Evolutionary conservation across 2,888 invertebrate species (phyloP), one percentile per base, ranked within the genome.

Genomic region (Homarus gammarus): DNA sequence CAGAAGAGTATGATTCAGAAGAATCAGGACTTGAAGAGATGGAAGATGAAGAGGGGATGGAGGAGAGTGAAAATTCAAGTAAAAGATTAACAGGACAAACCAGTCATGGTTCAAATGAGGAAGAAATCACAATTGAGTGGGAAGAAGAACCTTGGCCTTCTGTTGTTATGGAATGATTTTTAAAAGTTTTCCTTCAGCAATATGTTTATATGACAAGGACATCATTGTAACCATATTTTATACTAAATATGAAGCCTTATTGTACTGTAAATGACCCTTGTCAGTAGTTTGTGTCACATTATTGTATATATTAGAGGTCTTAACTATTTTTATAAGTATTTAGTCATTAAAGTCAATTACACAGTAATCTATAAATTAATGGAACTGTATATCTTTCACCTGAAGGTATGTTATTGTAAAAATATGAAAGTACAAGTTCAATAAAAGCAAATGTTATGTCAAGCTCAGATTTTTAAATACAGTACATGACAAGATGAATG

Each of bases 51-150:
- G 68, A 64, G 27, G 70, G 70, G 6, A 49, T 31, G 38, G 33
- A 79, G 8, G 56, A 79, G 12, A 40, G n/a, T 73, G 73, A 73
- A 6, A 73, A 36, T 73, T 3, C 38, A 27, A 36, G 6, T 36
- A 79, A 79, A 79, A 33, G 31, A 15, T 3, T 79, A 15, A 31
- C 56, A 31, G 56, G 27, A 2, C 78, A 49, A 51, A 56, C 18
- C 31, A 79, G 33, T 56, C 51, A 79, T 10, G 56, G 22, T 15
- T 51, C 51, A 5, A 56, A 49, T 51, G 56, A 79, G 18, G 10
- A 49, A 79, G 78, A 79, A 2, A 79, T 79, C 15, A 49, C 78
- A 31, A 49, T 79, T 51, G 27, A 79, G 31, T 79, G 78, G 78
- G 51, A 79, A 51, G 78, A 79, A 31, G 51, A 44, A 27, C 64